Conservation (phyloP, 1,140 invertebrate species). For the Anastrepha ludens region DNA sequence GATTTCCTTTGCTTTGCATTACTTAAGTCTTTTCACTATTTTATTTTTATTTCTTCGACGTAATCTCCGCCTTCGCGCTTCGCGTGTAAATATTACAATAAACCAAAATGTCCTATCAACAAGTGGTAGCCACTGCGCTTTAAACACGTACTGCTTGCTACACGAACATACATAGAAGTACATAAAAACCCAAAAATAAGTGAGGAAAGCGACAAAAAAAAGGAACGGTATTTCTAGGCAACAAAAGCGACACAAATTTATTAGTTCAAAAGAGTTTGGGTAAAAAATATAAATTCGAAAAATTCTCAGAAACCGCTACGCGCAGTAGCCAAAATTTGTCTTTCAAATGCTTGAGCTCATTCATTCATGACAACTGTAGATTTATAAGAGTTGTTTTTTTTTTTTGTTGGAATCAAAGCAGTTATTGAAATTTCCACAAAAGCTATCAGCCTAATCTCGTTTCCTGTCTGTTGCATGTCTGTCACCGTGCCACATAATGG, state of each 20-base stretch:
- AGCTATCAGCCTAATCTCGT: constrained; percentile 16
- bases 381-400: neutral
- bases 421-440: constrained; percentile 31
- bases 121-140: constrained; percentile 6
- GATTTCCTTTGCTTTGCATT: neutral
- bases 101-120: constrained; percentile 39
- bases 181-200: neutral
- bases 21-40: neutral
- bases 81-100: constrained; percentile 1
- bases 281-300: constrained; percentile 4
- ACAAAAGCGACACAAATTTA: neutral
- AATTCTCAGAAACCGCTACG: constrained; percentile 5
- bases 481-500: constrained; percentile 20
- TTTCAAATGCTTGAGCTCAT: neutral
- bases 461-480: constrained; percentile 35
- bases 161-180: neutral
- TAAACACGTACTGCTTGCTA: neutral
- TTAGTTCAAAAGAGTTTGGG: neutral
- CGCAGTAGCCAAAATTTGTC: neutral
- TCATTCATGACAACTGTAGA: neutral
- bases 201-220: no score
- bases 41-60: neutral
- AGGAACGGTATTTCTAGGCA: neutral
- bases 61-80: neutral
- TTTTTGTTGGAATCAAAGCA: neutral